These are phyloP conservation scores for Meriones unguiculatus DNA, from an alignment of 2,113 vertebrate genomes.

Conservation along the genomic window DNA sequence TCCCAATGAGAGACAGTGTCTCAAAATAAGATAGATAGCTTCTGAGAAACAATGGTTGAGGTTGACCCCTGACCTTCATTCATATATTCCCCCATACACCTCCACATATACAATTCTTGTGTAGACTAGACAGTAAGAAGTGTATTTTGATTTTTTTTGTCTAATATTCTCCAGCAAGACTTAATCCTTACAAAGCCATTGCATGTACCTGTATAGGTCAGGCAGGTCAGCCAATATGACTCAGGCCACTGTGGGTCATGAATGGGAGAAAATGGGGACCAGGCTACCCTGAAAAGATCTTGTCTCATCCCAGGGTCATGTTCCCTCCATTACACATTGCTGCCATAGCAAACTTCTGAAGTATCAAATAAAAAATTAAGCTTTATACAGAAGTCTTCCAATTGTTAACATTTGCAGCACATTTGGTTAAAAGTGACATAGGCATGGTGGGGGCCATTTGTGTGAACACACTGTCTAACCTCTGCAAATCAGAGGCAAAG, in stretches of 20 bases:
- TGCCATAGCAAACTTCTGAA: not conserved
- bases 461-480: not conserved
- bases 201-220: not conserved
- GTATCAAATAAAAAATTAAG: not conserved
- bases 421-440: not conserved
- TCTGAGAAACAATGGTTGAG: not conserved
- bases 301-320: not conserved
- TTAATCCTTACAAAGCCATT: not conserved
- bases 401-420: not conserved
- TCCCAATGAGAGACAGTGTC: not conserved
- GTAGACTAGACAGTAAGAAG: not conserved
- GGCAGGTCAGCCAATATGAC: not conserved
- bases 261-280: not conserved
- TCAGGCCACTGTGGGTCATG: not conserved
- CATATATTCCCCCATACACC: not conserved
- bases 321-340: not conserved
- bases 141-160: not conserved
- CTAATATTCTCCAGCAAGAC: not conserved
- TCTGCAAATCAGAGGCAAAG: not conserved
- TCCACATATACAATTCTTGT: not conserved
- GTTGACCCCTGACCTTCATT: no score
- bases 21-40: not conserved
- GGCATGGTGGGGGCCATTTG: rapidly evolving
- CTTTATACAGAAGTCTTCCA: not conserved
- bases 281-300: rapidly evolving